Conservation (phyloP, 2,113 vertebrate species). For the Danionella cerebrum region DNA sequence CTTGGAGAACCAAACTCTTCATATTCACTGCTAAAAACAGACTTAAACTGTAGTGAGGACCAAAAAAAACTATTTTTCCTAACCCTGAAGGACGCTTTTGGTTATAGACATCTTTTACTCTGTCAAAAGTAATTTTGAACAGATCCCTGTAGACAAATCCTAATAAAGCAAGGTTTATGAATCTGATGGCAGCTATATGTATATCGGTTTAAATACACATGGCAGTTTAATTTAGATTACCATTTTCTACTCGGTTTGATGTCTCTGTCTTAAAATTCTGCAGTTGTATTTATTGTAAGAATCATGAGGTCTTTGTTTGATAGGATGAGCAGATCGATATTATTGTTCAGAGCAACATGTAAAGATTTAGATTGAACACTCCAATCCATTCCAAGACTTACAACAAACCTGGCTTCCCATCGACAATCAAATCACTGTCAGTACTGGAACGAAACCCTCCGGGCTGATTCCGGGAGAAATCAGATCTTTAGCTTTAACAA, state of each 20-base stretch:
- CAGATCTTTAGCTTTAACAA: too few species aligned
- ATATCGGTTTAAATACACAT: background rate
- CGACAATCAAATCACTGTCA: too few species aligned
- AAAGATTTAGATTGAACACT: too few species aligned
- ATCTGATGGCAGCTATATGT: background rate
- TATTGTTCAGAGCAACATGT: too few species aligned
- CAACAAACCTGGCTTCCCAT: too few species aligned
- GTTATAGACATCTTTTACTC: background rate
- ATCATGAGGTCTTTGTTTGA: too few species aligned
- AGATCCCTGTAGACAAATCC: background rate
- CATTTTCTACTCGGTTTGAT: constrained; percentile 10
- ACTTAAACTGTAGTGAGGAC: background rate
- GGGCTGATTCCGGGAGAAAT: too few species aligned
- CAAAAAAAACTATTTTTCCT: background rate
- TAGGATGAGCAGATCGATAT: too few species aligned
- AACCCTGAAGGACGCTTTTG: background rate
- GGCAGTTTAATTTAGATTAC: background rate
- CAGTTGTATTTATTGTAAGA: background rate
- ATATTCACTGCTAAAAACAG: too few species aligned
- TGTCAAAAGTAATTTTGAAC: background rate
- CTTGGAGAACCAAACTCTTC: too few species aligned
- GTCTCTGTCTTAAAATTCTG: background rate
- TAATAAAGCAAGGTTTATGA: background rate
- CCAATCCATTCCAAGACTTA: too few species aligned
- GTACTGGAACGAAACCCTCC: too few species aligned